Base-by-base conservation (phyloP, 2,888 invertebrate genomes). In the Clostera curtula region DNA sequence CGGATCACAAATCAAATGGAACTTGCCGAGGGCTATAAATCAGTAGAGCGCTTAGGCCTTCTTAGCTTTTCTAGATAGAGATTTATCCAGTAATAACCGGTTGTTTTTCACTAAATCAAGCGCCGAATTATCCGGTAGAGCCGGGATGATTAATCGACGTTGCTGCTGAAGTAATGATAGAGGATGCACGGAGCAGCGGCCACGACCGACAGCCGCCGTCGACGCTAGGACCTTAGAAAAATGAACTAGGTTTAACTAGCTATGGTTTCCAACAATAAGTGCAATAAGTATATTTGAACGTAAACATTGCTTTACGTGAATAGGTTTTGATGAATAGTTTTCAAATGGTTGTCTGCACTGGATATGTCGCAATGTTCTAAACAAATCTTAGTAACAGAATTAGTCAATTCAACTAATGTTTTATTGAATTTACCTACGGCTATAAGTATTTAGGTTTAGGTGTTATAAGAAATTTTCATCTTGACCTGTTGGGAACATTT, bases 31-130 rank as follows among this genome's bases (percentile, higher is more conserved):
- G 69, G 72, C 56, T 52, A 72, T 83, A 82, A 83, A 82, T 82
- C 82, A 76, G 66, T 34, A 56, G 60, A 62, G 72, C 70, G 74
- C 77, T 83, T 82, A 83, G 80, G 76, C 74, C 80, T 80, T 75
- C 80, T 83, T 80, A 82, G 80, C 80, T 79, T 82, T 83, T 80
- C 83, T 82, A 83, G 82, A 83, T 82, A 83, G 73, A 83, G 83
- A 83, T 83, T 83, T 83, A 83, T 82, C 79, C 79, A 66, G 61
- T 83, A 83, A 83, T 83, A 82, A 80, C 80, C 82, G 57, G 79
- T 79, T 82, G 75, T 68, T 76, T 82, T 82, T 80, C 79, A 79
- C 72, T 82, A 80, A 80, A 83, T 83, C 83, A 80, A 76, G 71
- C 68, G 68, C 83, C 82, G 82, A 82, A 83, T 82, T 82, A 83